Evolutionary conservation across 2,113 vertebrate species (phyloP).

Genomic region (Mugil cephalus): DNA sequence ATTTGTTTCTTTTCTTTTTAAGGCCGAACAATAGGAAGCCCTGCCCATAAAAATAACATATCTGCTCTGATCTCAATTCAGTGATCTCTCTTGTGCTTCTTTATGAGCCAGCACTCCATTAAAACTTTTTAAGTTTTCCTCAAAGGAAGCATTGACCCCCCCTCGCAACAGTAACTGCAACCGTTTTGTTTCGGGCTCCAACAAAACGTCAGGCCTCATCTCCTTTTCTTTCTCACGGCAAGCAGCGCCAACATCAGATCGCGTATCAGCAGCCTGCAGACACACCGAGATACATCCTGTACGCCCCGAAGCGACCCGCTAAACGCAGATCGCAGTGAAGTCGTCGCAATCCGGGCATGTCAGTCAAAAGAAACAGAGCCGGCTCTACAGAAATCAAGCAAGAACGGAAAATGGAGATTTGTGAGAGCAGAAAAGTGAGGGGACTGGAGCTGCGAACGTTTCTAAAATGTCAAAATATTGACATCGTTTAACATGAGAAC

Average conservation of each 20-base stretch:
- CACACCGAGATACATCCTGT: slow-evolving; percentile 70
- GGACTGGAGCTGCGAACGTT: background rate
- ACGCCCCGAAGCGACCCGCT: slow-evolving; percentile 38
- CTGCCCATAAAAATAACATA: slow-evolving; percentile 30
- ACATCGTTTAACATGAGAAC: too few species aligned
- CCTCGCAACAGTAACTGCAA: slow-evolving; percentile 2
- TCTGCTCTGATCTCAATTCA: background rate
- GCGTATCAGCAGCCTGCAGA: slow-evolving; percentile 68
- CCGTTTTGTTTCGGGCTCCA: slow-evolving; percentile 34
- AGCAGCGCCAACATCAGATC: slow-evolving; percentile 50
- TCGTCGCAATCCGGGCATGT: slow-evolving; percentile 36
- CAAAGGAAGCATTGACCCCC: slow-evolving; percentile 25
- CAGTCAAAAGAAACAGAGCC: slow-evolving; percentile 15
- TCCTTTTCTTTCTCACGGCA: slow-evolving; percentile 32
- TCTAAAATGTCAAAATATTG: too few species aligned
- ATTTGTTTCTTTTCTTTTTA: background rate
- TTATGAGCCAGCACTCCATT: background rate
- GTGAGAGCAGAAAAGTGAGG: slow-evolving; percentile 13
- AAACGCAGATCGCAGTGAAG: slow-evolving; percentile 5
- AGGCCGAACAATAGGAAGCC: background rate
- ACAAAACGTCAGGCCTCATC: slow-evolving; percentile 44
- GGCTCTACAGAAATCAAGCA: slow-evolving; percentile 10
- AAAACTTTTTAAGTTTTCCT: slow-evolving; percentile 25
- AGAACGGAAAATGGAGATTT: background rate
- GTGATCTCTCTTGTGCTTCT: slow-evolving; percentile 10